phyloP scores from a whole-genome alignment of 1,140 invertebrate species.

The Antheraea mylitta region DNA sequence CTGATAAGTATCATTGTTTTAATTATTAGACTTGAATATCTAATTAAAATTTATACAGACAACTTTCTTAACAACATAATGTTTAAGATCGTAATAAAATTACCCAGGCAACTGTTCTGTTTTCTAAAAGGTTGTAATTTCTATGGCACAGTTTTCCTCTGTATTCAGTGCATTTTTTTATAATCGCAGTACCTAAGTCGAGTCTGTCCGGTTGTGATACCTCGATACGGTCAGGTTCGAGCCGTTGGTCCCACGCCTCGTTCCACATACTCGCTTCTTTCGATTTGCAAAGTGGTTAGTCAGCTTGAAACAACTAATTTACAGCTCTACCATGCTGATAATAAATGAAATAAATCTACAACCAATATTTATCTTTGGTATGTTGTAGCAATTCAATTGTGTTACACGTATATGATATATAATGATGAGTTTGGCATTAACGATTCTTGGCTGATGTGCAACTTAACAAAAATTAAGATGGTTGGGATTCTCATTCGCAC shows the following conservation, averaged over 20 bases:
- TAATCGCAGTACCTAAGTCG: constrained; percentile 46
- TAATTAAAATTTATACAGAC: constrained; percentile 26
- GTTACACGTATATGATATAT: too few relatives aligned
- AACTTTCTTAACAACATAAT: constrained; percentile 9
- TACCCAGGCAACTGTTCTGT: constrained; percentile 14
- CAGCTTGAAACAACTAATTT: constrained; percentile 23
- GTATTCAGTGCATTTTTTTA: constrained; percentile 47
- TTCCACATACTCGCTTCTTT: constrained; percentile 57
- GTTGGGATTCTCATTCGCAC: constrained; percentile 73
- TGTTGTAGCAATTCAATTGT: too few relatives aligned
- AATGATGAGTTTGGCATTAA: too few relatives aligned
- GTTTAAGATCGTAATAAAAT: not conserved
- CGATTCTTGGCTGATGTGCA: constrained; percentile 22
- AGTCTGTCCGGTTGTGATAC: constrained; percentile 70
- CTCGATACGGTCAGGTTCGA: constrained; percentile 71
- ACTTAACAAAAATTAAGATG: constrained; percentile 58
- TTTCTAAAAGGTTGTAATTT: constrained; percentile 30
- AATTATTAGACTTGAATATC: too few relatives aligned
- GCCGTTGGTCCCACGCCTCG: constrained; percentile 53
- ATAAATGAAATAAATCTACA: not conserved
- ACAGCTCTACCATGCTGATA: constrained; percentile 18
- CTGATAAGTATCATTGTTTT: too few relatives aligned
- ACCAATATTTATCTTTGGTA: not conserved
- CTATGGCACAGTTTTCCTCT: constrained; percentile 36
- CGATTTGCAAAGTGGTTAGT: constrained; percentile 35